Conservation (phyloP, 2,888 invertebrate genomes). For the Quadroppia sp. region DNA sequence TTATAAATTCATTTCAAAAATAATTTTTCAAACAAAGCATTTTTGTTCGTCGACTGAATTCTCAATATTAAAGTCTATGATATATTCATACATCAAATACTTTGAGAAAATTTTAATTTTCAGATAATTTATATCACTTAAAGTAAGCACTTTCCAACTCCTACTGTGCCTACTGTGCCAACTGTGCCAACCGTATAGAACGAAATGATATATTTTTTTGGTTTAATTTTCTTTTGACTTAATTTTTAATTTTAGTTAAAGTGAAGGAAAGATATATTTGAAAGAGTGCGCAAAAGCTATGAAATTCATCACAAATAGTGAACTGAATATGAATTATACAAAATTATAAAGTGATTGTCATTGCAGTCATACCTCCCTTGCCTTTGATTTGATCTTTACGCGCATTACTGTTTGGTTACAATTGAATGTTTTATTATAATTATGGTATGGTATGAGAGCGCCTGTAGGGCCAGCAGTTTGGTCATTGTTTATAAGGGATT, state of each 20-base stretch:
- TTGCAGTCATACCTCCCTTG: not conserved
- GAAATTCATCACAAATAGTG: not conserved
- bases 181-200: not conserved
- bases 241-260: slow-evolving; percentile 20
- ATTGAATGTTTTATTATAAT: slow-evolving; percentile 16
- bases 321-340: not conserved
- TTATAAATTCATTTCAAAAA: no score
- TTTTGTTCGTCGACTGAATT: no score
- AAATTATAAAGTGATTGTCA: slow-evolving; percentile 1
- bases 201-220: not conserved
- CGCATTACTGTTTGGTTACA: slow-evolving; percentile 4
- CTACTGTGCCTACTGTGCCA: slow-evolving; percentile 31
- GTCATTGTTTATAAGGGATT: slow-evolving; percentile 17
- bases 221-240: slow-evolving; percentile 21
- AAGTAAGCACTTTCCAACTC: not conserved
- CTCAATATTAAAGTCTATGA: not conserved
- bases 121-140: slow-evolving; percentile 32
- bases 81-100: slow-evolving; percentile 3
- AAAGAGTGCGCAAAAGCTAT: slow-evolving; percentile 16
- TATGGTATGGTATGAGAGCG: slow-evolving; percentile 23
- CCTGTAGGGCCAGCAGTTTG: slow-evolving; percentile 19
- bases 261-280: not conserved
- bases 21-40: no score
- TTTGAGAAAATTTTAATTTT: slow-evolving; percentile 31
- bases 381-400: slow-evolving; percentile 14